Evolutionary conservation across 2,888 invertebrate species (phyloP).

Genomic region (Metallyticus violacea): DNA sequence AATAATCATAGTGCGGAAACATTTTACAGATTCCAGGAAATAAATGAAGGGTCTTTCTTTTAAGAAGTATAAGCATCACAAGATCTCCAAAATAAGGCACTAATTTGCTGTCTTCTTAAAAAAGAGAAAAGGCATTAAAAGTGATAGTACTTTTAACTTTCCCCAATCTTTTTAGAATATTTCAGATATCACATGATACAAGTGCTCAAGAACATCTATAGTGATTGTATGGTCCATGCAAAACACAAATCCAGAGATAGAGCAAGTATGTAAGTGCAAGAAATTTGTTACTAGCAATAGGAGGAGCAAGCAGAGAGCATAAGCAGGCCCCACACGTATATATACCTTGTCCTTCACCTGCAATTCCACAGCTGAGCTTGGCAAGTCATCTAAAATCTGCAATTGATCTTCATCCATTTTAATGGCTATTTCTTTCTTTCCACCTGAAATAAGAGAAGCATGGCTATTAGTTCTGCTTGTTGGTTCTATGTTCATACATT

Average conservation of each 20-base stretch:
- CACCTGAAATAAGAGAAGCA: not conserved
- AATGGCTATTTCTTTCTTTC: constrained; percentile 65
- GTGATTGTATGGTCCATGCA: too few species aligned
- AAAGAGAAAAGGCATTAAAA: too few species aligned
- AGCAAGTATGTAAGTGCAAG: not conserved
- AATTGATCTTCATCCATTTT: constrained; percentile 78
- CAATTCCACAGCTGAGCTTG: constrained; percentile 90
- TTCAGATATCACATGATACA: too few species aligned
- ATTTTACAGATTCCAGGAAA: too few species aligned
- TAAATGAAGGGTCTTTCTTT: too few species aligned
- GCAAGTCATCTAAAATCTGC: constrained; percentile 83
- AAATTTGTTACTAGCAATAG: not conserved
- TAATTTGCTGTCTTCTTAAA: too few species aligned
- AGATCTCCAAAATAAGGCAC: too few species aligned
- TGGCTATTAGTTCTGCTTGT: not conserved
- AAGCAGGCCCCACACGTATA: not conserved
- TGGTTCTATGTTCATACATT: too few species aligned
- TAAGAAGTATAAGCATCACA: too few species aligned
- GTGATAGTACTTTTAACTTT: too few species aligned
- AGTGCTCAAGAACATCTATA: not conserved
- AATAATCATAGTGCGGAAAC: too few species aligned
- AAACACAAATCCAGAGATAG: not conserved
- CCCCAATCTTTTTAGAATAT: too few species aligned
- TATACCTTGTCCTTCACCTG: constrained; percentile 89
- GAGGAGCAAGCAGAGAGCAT: not conserved